Evolutionary conservation across 2,113 vertebrate species (phyloP).

Genomic region (Brachionichthys hirsutus): DNA sequence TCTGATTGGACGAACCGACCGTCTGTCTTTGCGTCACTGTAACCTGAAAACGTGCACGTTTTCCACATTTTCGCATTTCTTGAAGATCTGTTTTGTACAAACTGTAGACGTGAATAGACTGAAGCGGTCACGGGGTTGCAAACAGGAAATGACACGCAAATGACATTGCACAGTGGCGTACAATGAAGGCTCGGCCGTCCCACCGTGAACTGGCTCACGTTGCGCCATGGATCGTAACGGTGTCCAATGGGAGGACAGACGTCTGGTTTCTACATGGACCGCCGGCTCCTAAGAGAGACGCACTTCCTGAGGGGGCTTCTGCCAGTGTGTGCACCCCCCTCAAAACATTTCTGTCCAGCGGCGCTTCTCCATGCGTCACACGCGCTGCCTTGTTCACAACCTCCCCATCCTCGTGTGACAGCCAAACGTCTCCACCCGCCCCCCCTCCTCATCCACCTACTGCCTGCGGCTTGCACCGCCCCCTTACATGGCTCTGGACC

Average conservation of each 20-base stretch:
- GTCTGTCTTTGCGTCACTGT: neutral
- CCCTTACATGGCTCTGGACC: conserved; percentile 49
- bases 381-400: conserved; percentile 43
- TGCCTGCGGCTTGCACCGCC: conserved; percentile 38
- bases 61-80: too few relatives aligned
- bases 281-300: conserved; percentile 15
- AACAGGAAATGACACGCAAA: conserved; percentile 12
- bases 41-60: neutral
- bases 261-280: conserved; percentile 73
- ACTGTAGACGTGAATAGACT: conserved; percentile 17
- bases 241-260: conserved; percentile 28
- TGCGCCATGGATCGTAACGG: neutral
- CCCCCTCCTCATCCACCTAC: conserved; percentile 36
- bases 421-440: conserved; percentile 43
- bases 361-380: conserved; percentile 40
- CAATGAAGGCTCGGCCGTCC: too few relatives aligned
- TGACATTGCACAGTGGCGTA: too few relatives aligned
- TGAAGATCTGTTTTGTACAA: neutral
- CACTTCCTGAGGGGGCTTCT: conserved; percentile 42
- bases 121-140: neutral
- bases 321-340: conserved; percentile 28
- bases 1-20: too few relatives aligned
- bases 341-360: conserved; percentile 26
- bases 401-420: conserved; percentile 13
- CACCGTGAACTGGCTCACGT: too few relatives aligned